Evolutionary conservation across 2,888 invertebrate genomes (phyloP), one percentile per base, ranked within the genome.

Genomic region (Allolobophora icterica): DNA sequence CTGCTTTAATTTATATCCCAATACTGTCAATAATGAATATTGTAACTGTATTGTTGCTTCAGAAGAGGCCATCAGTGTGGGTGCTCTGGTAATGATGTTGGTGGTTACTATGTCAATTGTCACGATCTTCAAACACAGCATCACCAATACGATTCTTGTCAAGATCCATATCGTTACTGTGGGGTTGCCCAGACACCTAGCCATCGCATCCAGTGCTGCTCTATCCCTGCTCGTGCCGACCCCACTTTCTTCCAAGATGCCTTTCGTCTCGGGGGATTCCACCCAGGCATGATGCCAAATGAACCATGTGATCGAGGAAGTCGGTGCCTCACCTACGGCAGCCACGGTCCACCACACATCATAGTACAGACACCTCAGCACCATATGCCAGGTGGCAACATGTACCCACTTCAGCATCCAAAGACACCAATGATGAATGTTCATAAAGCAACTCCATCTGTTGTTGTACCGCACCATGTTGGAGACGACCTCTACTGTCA

Each of bases 251-350:
- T 33, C 24, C 87, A 87, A 35, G 87, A 87, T 17, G 34, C 33
- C 21, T 87, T 35, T 38, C 33, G 35, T 17, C 13, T 87, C 6
- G 38, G 35, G 15, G 34, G 87, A 38, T 87, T 87, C 87, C 87
- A 87, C 24, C 87, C 87, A 24, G 24, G 87, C 87, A 87, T 87
- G 87, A 87, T 87, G 87, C 87, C 87, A 87, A 87, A 87, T 35
- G 87, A 87, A 87, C 87, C 87, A 11, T 87, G 87, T 30, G 87
- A 87, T 34, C 33, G 87, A 21, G 24, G 87, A 87, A 87, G 87
- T 34, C 87, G 34, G 21, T 87, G 87, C 38, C 71, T 71, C 71
- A n/a, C 30, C 8, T 87, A 35, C 34, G 24, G 87, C 38, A 38
- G 87, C 38, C n/a, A 87, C 24, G 87, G 87, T 87, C 38, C 87